Percentiles rank a stretch among this genome's conserved stretches.
phyloP scores from a whole-genome alignment of 2,888 invertebrate genomes.

The Xylocampa areola region DNA sequence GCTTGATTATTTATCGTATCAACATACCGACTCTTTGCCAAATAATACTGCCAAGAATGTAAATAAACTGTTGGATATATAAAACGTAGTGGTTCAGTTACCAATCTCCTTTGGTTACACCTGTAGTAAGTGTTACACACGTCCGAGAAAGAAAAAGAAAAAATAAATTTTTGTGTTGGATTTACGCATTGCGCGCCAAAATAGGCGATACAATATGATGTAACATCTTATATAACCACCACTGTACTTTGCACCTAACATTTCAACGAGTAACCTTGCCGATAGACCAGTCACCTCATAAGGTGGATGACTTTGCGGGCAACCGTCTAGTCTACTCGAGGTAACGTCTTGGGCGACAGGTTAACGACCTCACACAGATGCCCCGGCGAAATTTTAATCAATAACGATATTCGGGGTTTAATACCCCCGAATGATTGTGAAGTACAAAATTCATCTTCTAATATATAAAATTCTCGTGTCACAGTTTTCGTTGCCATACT shows the following conservation, averaged over 20 bases:
- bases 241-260: conserved; percentile 23
- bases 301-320: conserved; percentile 48
- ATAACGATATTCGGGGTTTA: conserved; percentile 14
- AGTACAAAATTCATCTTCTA: no score
- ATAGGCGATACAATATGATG: conserved; percentile 12
- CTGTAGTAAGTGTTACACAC: no score
- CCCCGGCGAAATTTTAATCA: conserved; percentile 20
- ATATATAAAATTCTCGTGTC: no score
- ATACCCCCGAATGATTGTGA: background rate
- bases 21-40: background rate
- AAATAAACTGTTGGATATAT: background rate
- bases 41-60: conserved; percentile 21
- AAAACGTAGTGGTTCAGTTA: background rate
- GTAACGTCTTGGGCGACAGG: conserved; percentile 26
- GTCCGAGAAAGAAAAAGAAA: background rate
- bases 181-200: conserved; percentile 31
- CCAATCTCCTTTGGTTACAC: conserved; percentile 1
- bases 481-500: no score
- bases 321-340: conserved; percentile 43
- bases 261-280: conserved; percentile 71
- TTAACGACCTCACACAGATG: conserved; percentile 36
- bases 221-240: conserved; percentile 18
- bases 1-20: background rate
- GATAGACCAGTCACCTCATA: conserved; percentile 36
- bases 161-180: conserved; percentile 1